Evolutionary conservation across 1,140 invertebrate genomes (phyloP), one percentile per base, ranked within the genome.

Genomic region (Papilio polyxenes): DNA sequence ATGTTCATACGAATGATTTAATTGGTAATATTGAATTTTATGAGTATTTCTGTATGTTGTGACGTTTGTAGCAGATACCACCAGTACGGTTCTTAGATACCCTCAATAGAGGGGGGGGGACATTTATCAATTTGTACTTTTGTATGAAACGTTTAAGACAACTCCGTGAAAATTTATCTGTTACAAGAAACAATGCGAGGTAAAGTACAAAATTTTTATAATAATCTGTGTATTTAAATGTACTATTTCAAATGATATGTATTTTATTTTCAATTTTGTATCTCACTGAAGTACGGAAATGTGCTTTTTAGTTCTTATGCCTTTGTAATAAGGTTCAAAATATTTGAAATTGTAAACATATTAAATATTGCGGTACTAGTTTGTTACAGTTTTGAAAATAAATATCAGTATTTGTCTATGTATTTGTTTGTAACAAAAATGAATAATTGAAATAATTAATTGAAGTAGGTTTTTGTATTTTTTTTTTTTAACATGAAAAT

Each of bases 21-120:
- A 65, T 65, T 65, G 62, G 62, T 78, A 72, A 82, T 37, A 20
- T 17, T 49, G 75, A 72, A 13, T 77, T 74, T 65, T 82, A 20
- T 80, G 87, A 85, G 89, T 83, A 81, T 83, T 85, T 86, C 85
- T 89, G 89, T 91, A 89, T 88, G 89, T 40, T 37, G 65, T 7
- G 65, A 37, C 31, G 65, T 15, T 69, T 11, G 23, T 31, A 31
- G 53, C 59, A 9, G 78, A 62, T 69, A 80, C 78, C 78, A 69
- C 78, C 78, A 80, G 78, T 48, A 62, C 78, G 78, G 78, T 80
- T 80, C 78, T n/a, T 80, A 80, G 59, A 69, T 69, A 49, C 23
- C 11, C 40, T 40, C 77, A 56, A 37, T 79, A 79, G 56, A 40
- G 44, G 23, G 23, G 23, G 23, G 23, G 75, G 51, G 75, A 77